phyloP scores from a whole-genome alignment of 2,888 invertebrate species.

The Thelaira solivaga region DNA sequence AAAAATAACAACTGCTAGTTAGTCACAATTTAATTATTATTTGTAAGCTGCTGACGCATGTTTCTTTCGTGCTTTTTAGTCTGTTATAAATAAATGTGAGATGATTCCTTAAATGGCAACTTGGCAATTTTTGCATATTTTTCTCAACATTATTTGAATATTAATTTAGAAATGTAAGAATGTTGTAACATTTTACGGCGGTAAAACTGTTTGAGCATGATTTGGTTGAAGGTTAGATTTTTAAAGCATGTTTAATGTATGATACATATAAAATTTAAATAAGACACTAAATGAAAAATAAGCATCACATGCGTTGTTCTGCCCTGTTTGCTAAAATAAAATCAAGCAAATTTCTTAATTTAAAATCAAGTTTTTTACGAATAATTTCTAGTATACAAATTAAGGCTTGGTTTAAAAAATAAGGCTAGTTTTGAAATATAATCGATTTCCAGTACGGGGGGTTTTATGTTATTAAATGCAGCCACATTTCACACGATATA shows the following conservation, averaged over 20 bases:
- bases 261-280: background rate
- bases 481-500: no score
- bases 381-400: no score
- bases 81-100: background rate
- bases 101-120: conserved; percentile 25
- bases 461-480: no score
- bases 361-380: no score
- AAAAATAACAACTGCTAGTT: conserved; percentile 4
- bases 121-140: conserved; percentile 16
- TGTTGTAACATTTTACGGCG: conserved; percentile 21
- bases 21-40: conserved; percentile 31
- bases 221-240: conserved; percentile 10
- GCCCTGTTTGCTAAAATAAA: no score
- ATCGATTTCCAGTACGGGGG: no score
- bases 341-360: no score
- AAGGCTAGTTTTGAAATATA: no score
- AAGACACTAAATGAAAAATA: no score
- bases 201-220: conserved; percentile 15
- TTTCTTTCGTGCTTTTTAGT: background rate
- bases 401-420: no score
- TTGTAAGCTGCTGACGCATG: conserved; percentile 34
- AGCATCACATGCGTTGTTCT: no score
- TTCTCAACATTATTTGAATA: conserved; percentile 27
- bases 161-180: conserved; percentile 16
- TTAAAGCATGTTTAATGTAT: background rate